Percentiles rank a stretch among this genome's conserved stretches.
phyloP scores from a whole-genome alignment of 2,113 vertebrate species.

The Amazona guildingii region DNA sequence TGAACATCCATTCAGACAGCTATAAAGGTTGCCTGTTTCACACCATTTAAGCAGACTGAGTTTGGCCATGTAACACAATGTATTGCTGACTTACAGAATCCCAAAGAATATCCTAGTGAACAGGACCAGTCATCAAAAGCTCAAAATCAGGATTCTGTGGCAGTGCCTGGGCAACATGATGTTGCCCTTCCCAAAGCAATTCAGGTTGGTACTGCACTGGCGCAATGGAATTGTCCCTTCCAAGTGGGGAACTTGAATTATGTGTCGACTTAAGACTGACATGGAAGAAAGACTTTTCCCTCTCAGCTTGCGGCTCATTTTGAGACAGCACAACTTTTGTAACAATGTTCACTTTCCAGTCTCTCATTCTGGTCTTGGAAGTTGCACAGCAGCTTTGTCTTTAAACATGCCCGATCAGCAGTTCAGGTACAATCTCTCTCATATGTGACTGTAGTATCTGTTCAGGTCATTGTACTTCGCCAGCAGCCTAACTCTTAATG shows the following conservation, averaged over 20 bases:
- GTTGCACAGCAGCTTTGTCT: not conserved
- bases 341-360: not conserved
- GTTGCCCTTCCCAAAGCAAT: not conserved
- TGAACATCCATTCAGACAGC: not conserved
- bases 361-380: not conserved
- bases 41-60: not conserved
- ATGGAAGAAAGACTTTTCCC: not conserved
- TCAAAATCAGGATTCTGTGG: not conserved
- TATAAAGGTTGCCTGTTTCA: not conserved
- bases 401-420: not conserved
- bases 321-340: not conserved
- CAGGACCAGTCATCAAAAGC: not conserved
- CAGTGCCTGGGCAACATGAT: not conserved
- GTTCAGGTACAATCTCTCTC: not conserved
- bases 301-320: not conserved
- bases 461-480: not conserved
- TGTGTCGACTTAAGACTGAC: not conserved
- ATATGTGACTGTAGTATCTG: not conserved
- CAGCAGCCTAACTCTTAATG: not conserved
- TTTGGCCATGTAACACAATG: not conserved
- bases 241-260: not conserved
- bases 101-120: not conserved
- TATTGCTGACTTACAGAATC: not conserved
- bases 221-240: not conserved
- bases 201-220: not conserved